Evolutionary conservation across 2,888 invertebrate genomes (phyloP).

Genomic region (Gibbula magus): DNA sequence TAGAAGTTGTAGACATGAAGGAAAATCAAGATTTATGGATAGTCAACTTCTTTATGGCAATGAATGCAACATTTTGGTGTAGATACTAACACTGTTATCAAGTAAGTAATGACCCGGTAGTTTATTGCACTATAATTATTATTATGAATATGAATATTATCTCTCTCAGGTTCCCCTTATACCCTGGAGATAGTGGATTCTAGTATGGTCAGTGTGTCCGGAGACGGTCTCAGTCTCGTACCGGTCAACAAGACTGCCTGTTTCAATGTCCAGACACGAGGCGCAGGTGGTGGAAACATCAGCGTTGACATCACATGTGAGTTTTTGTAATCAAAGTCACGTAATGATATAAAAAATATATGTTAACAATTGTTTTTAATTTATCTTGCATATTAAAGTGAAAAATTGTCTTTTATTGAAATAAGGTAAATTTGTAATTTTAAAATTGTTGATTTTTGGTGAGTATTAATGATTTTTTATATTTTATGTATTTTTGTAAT

Average conservation of each 20-base stretch:
- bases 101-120: no score
- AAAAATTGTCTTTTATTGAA: neutral
- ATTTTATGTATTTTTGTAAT: no score
- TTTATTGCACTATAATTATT: no score
- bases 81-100: no score
- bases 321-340: conserved; percentile 23
- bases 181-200: conserved; percentile 76
- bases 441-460: no score
- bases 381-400: neutral
- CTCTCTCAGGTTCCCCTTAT: conserved; percentile 70
- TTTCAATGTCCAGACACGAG: conserved; percentile 79
- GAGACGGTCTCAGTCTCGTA: conserved; percentile 80
- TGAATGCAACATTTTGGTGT: no score
- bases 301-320: conserved; percentile 84
- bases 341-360: neutral
- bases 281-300: conserved; percentile 94
- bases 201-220: conserved; percentile 79
- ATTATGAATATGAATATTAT: no score
- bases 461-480: no score
- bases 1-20: no score
- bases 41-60: no score
- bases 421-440: no score
- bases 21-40: no score
- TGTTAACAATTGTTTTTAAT: neutral
- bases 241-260: conserved; percentile 80